phyloP scores from a whole-genome alignment of 2,113 vertebrate species.

The Clarias batrachus region DNA sequence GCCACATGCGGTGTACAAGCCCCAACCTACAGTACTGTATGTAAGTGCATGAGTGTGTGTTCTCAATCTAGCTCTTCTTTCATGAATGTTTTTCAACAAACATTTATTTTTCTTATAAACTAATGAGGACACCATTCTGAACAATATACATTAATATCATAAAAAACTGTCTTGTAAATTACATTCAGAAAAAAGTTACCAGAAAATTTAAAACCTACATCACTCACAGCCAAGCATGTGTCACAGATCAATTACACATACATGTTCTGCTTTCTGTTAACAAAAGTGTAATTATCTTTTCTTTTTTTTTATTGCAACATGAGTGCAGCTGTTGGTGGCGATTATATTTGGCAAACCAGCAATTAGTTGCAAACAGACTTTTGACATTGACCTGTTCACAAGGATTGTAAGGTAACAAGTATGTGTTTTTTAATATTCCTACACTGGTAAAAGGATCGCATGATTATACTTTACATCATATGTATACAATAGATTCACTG shows the following conservation, averaged over 20 bases:
- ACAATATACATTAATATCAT: not conserved
- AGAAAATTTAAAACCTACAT: not conserved
- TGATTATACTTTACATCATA: not conserved
- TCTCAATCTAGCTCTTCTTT: not conserved
- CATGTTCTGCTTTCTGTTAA: not conserved
- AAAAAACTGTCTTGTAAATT: not conserved
- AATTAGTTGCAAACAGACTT: not conserved
- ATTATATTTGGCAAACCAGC: not conserved
- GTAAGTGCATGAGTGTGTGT: not conserved
- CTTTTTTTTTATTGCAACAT: not conserved
- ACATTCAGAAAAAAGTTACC: not conserved
- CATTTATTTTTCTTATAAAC: not conserved
- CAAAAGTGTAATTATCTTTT: not conserved
- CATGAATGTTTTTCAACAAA: not conserved
- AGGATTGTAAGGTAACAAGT: not conserved
- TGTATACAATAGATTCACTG: not conserved
- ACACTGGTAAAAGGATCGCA: not conserved
- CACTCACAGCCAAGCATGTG: not conserved
- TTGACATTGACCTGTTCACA: not conserved
- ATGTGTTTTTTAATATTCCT: not conserved
- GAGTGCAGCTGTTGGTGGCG: not conserved
- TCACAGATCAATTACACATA: not conserved
- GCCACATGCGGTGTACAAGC: not conserved
- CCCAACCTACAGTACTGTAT: too few relatives aligned
- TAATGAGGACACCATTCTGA: not conserved